These are phyloP conservation scores for Hydrochoerus hydrochaeris DNA, from an alignment of 2,113 vertebrate genomes.

Conservation along the genomic window DNA sequence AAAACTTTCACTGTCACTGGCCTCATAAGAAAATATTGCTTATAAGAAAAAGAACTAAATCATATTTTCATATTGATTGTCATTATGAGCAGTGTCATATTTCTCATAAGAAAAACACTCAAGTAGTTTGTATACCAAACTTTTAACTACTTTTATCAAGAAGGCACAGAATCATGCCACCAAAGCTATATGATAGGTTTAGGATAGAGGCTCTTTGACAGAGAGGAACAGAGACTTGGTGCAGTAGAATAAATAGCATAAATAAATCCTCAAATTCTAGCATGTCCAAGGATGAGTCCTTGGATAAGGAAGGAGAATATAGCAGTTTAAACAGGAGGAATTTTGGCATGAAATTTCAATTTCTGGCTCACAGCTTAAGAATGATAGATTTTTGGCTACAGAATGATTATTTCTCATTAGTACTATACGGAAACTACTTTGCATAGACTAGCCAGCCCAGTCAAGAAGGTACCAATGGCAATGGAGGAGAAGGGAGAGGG, in stretches of 20 bases:
- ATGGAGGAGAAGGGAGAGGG: background rate
- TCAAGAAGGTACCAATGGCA: background rate
- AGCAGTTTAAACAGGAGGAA: slow-evolving; percentile 2
- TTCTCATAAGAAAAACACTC: background rate
- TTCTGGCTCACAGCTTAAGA: slow-evolving; percentile 32
- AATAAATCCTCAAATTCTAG: background rate
- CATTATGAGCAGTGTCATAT: too few relatives aligned
- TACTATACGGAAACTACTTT: slow-evolving; percentile 14
- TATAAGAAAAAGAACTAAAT: background rate
- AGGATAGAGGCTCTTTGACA: background rate
- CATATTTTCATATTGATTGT: too few relatives aligned
- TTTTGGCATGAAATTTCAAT: slow-evolving; percentile 7
- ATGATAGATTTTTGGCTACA: background rate
- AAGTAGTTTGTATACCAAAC: background rate
- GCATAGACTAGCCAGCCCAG: background rate
- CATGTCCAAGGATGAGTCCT: background rate
- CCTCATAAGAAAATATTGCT: background rate
- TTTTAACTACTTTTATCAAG: background rate
- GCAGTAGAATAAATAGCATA: slow-evolving; percentile 3
- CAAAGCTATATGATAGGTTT: background rate
- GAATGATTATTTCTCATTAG: slow-evolving; percentile 21
- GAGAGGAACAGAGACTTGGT: background rate
- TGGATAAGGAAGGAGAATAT: background rate
- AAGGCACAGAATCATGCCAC: background rate
- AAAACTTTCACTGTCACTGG: background rate